Conservation (phyloP, 2,797 vertebrate genomes). For the Sciurus carolinensis region DNA sequence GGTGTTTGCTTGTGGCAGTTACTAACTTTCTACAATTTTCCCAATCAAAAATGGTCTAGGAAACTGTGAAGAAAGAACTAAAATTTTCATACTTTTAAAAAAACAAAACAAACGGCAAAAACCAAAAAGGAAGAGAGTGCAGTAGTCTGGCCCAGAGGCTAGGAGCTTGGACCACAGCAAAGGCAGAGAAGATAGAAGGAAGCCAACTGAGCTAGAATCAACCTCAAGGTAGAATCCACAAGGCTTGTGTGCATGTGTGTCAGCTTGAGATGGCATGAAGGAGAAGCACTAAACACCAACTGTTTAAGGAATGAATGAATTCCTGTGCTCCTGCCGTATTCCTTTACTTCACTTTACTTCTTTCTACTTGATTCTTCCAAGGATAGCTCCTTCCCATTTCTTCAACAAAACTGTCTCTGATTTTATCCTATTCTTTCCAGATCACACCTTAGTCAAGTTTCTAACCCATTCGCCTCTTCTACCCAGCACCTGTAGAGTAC, state of each 20-base stretch:
- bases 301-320: conserved; percentile 8
- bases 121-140: neutral
- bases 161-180: neutral
- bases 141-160: neutral
- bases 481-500: neutral
- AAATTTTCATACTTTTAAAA: conserved; percentile 90
- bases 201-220: neutral
- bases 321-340: neutral
- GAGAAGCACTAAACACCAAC: neutral
- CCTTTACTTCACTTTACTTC: neutral
- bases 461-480: neutral
- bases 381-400: conserved; percentile 30
- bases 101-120: neutral
- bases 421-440: neutral
- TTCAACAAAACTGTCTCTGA: conserved; percentile 5
- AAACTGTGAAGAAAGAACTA: conserved; percentile 91
- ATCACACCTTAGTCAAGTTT: neutral
- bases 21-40: conserved; percentile 96
- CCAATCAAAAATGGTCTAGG: conserved; percentile 92
- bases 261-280: neutral
- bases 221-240: neutral
- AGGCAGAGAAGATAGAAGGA: conserved; percentile 2
- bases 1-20: conserved; percentile 93
- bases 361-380: neutral
- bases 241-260: neutral